Base-by-base conservation (phyloP, 2,888 invertebrate genomes). In the Himalopsyche anomala region DNA sequence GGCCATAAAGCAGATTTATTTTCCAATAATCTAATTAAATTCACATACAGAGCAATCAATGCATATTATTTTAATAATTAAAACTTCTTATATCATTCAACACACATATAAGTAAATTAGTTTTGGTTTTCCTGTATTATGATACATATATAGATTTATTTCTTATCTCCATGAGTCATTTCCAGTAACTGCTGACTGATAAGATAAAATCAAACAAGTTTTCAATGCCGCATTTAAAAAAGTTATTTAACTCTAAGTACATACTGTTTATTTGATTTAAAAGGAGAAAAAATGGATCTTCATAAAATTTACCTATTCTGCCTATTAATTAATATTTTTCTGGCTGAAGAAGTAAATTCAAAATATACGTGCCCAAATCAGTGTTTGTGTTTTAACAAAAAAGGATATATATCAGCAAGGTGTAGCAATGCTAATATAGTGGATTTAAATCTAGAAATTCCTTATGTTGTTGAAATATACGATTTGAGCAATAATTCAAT, bases 401-500 rank as follows among this genome's bases (percentile, higher is more conserved):
- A 93, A 90, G 92, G 92, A 36, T 90, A 93, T 84, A 93, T 92
- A 89, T 91, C 94, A 82, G 94, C 94, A 0, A 90, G 90, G 81
- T 94, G 94, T 89, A 94, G 93, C 86, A 92, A 94, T 81, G 94
- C 94, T 90, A 94, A 93, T 87, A 92, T 95, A 89, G 92, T 95
- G 88, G 92, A 91, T 89, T 91, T 95, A 4, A 93, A 94, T 89
- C 91, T 95, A 86, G 94, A 94, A 89, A 93, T 95, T 89, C 94
- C 95, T 0, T 91, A 91, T 81, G 91, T 91, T 38, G 94, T 95
- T 51, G 94, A 95, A 91, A 91, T 95, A 80, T 93, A 95, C 88
- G 94, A 94, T 90, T 91, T 95, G 88, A 94, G 94, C 89, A 92
- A 93, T 88, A 95, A 95, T 91, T 93, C 92, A 89, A 95, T 95